A percentile compares a stretch with the other conserved stretches of the same genome.
Evolutionary conservation across 2,888 invertebrate genomes (phyloP).

Genomic region (Lasioglossum lativentre): DNA sequence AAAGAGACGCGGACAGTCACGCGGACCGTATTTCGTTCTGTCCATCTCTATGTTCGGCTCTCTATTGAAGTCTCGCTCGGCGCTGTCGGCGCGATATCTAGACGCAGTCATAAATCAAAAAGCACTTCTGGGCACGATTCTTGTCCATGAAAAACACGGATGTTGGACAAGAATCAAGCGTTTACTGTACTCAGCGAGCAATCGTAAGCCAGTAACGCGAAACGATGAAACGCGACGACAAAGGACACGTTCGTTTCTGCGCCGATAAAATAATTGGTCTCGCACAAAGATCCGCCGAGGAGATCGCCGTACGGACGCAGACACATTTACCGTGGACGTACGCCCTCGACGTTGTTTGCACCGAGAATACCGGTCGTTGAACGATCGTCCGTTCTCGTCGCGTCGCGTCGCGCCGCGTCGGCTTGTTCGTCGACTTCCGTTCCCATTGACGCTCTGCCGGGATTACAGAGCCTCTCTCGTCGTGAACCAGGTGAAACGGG

Average conservation of each 20-base stretch:
- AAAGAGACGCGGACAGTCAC: too few relatives aligned
- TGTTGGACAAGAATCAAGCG: too few relatives aligned
- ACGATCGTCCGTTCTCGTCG: constrained; percentile 16
- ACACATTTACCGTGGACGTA: neutral
- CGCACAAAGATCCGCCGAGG: neutral
- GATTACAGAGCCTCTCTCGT: constrained; percentile 41
- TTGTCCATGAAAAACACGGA: too few relatives aligned
- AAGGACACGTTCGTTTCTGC: too few relatives aligned
- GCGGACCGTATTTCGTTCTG: too few relatives aligned
- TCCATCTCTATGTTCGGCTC: too few relatives aligned
- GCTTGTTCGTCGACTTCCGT: constrained; percentile 29
- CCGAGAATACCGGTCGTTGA: constrained; percentile 15
- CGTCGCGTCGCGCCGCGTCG: neutral
- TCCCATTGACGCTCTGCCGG: constrained; percentile 27
- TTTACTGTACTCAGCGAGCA: neutral
- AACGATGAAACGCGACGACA: neutral
- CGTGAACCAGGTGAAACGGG: constrained; percentile 36
- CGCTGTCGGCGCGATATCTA: too few relatives aligned
- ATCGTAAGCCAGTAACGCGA: neutral
- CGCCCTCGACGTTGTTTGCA: constrained; percentile 22
- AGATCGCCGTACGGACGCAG: neutral
- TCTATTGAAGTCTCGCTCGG: too few relatives aligned
- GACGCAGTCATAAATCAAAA: too few relatives aligned
- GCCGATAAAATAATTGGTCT: neutral
- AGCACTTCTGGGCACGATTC: too few relatives aligned